Percentiles rank a stretch among this genome's conserved stretches.
phyloP scores from a whole-genome alignment of 2,888 invertebrate genomes.

The Caenorhabditis zanzibari region DNA sequence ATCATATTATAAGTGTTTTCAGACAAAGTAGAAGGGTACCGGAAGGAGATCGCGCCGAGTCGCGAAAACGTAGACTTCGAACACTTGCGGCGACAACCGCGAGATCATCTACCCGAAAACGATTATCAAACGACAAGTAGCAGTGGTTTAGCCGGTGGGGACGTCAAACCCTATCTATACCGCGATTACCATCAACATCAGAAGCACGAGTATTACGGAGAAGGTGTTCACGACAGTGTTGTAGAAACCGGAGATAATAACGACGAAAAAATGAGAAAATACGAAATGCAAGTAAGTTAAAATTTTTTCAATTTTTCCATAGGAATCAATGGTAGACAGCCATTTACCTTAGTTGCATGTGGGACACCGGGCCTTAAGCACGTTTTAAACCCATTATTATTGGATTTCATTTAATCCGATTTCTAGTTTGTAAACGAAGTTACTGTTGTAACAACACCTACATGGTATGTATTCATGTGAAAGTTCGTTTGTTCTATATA shows the following conservation, averaged over 20 bases:
- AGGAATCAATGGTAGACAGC: not conserved
- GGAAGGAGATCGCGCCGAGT: slow-evolving; percentile 71
- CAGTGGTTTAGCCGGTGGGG: slow-evolving; percentile 22
- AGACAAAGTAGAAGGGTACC: slow-evolving; percentile 72
- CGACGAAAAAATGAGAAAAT: slow-evolving; percentile 59
- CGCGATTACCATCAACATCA: slow-evolving; percentile 67
- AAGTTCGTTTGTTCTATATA: slow-evolving; percentile 27
- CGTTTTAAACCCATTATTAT: slow-evolving; percentile 42
- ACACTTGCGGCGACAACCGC: slow-evolving; percentile 60
- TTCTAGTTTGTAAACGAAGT: slow-evolving; percentile 3
- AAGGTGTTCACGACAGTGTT: slow-evolving; percentile 24
- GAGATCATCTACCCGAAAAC: slow-evolving; percentile 35
- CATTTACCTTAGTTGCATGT: not conserved
- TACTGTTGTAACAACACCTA: slow-evolving; percentile 1
- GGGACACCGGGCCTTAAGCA: not conserved
- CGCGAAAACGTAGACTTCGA: slow-evolving; percentile 73
- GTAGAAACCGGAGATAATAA: slow-evolving; percentile 21
- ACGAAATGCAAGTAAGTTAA: slow-evolving; percentile 62
- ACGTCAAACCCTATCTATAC: slow-evolving; percentile 61
- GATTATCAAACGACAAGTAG: slow-evolving; percentile 46
- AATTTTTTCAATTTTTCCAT: slow-evolving; percentile 6
- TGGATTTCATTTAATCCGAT: slow-evolving; percentile 40
- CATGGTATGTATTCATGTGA: slow-evolving; percentile 7
- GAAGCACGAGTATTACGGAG: slow-evolving; percentile 58
- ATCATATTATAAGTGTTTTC: not conserved